Evolutionary conservation across 2,797 vertebrate species (phyloP), one percentile per base, ranked within the genome.

Genomic region (Tiaroga cobitis): DNA sequence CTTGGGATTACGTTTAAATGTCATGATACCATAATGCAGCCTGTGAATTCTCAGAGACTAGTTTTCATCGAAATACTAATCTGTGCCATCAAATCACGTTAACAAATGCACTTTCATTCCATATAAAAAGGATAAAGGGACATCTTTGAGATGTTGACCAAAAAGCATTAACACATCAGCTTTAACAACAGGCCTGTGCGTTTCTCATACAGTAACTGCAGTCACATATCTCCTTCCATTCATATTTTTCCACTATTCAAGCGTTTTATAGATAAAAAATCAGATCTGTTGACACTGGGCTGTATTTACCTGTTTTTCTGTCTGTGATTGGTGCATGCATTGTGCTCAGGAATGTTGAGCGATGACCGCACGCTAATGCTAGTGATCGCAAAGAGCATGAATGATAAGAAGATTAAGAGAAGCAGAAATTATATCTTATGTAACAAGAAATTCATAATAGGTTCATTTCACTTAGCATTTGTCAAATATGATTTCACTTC

Each of bases 371-470:
- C 24, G 18, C 72, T 67, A 76, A 83, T 83, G 24, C 43, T 67
- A 49, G 9, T 41, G 46, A 84, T 78, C 4, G 29, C 26, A 72
- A 72, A 63, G 76, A 85, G 76, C 19, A 37, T 46, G 32, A 54
- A 77, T 61, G 19, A 37, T 80, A 85, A 80, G 76, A 80, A 59
- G 83, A 80, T 80, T 80, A 85, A 39, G 68, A 80, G 83, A 73
- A 85, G 39, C 67, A 65, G 65, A 80, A 70, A 80, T 72, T 0
- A 72, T 63, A 59, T 63, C 54, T 85, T 80, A 80, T 29, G 68
- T 73, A 80, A 85, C 41, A 51, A n/a, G 5, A 63, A 69, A 79
- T 34, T 43, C 37, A 32, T 59, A 78, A 69, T 78, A 59, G 51
- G 29, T 79, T 70, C 1, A 49, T 49, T 63, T 79, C 54, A 77